Evolutionary conservation across 2,797 vertebrate species (phyloP).

Genomic region (Mus minutoides): DNA sequence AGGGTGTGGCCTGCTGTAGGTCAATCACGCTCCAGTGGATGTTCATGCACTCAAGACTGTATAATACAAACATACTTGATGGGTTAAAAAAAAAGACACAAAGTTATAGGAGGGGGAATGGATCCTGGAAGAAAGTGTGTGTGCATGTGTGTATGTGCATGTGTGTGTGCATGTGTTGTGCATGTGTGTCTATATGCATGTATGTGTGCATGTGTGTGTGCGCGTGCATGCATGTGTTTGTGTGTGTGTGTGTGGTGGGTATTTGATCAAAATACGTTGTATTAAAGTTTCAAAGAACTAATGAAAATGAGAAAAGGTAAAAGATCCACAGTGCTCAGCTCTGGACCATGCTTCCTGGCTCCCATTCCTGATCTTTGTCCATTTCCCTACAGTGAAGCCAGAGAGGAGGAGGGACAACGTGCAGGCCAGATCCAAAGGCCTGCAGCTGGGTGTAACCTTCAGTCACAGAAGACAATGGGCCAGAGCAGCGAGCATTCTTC

Average conservation of each 20-base stretch:
- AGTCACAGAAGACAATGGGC: not conserved
- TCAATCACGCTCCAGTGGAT: not conserved
- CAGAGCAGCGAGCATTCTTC: not conserved
- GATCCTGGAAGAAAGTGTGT: not conserved
- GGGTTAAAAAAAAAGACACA: not conserved
- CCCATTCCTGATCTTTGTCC: rapidly evolving
- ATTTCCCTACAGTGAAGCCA: not conserved
- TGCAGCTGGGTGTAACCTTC: not conserved
- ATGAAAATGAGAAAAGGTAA: not conserved
- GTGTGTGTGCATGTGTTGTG: too few relatives aligned
- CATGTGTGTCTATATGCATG: too few relatives aligned
- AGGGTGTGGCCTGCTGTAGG: not conserved
- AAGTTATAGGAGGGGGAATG: not conserved
- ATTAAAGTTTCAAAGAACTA: not conserved
- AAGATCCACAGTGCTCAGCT: not conserved
- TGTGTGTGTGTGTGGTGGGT: too few relatives aligned
- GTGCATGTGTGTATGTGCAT: too few relatives aligned
- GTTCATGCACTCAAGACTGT: too few relatives aligned
- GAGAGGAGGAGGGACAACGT: not conserved
- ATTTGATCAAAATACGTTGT: too few relatives aligned
- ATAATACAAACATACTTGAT: too few relatives aligned
- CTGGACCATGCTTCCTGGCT: not conserved
- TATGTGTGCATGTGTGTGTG: too few relatives aligned
- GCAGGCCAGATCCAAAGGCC: not conserved
- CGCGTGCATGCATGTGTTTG: too few relatives aligned